phyloP scores from a whole-genome alignment of 2,888 invertebrate genomes.

The Spisula solida region DNA sequence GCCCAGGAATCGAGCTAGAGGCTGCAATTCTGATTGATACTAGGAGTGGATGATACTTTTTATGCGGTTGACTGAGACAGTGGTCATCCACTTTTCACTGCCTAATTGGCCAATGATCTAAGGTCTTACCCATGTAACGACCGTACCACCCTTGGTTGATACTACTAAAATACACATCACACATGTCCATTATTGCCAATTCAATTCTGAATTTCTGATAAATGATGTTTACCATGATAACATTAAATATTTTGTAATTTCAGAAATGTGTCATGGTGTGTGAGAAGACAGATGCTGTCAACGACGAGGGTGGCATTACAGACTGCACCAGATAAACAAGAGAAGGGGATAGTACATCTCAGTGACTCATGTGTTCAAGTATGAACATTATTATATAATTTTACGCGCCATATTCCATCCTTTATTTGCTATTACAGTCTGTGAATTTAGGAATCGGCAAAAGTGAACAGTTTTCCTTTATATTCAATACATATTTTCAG shows the following conservation, averaged over 20 bases:
- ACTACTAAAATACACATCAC: neutral
- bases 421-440: neutral
- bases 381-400: slow-evolving; percentile 1
- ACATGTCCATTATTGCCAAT: neutral
- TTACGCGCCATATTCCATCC: too few relatives aligned
- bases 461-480: too few relatives aligned
- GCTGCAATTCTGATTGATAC: too few relatives aligned
- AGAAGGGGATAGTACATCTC: slow-evolving; percentile 39
- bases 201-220: neutral
- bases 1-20: too few relatives aligned
- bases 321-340: slow-evolving; percentile 25
- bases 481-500: neutral
- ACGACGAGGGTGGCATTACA: slow-evolving; percentile 36
- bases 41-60: too few relatives aligned
- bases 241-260: neutral
- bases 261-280: slow-evolving; percentile 65
- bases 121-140: too few relatives aligned
- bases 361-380: slow-evolving; percentile 71
- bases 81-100: too few relatives aligned
- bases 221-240: neutral
- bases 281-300: slow-evolving; percentile 55
- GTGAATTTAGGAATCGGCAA: neutral
- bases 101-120: too few relatives aligned
- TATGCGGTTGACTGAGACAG: too few relatives aligned
- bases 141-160: too few relatives aligned